Evolutionary conservation across 1,140 invertebrate species (phyloP).

Genomic region (Glossosoma conforme): DNA sequence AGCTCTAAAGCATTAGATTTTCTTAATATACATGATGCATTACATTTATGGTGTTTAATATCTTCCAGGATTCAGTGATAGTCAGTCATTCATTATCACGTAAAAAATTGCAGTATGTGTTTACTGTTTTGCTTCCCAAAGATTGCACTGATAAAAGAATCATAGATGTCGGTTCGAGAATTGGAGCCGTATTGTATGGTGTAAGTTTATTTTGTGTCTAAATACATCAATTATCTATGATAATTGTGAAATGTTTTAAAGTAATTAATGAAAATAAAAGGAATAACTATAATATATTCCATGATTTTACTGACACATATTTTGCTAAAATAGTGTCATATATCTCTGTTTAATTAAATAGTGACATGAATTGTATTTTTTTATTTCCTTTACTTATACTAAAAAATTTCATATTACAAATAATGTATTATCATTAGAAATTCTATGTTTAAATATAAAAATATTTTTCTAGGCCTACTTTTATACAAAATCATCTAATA

Average conservation of each 20-base stretch:
- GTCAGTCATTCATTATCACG: slow-evolving; percentile 66
- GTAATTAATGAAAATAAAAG: too few species aligned
- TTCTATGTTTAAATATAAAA: background rate
- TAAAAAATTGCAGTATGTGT: slow-evolving; percentile 57
- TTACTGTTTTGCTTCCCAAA: slow-evolving; percentile 56
- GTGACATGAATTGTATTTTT: too few species aligned
- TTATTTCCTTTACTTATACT: too few species aligned
- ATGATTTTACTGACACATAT: too few species aligned
- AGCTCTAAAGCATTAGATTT: background rate
- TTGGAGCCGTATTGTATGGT: slow-evolving; percentile 65
- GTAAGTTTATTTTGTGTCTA: slow-evolving; percentile 42
- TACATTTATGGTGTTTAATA: background rate
- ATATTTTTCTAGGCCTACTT: slow-evolving; percentile 58
- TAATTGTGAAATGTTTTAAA: too few species aligned
- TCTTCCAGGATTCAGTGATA: slow-evolving; percentile 50
- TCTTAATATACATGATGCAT: background rate
- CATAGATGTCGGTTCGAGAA: slow-evolving; percentile 65
- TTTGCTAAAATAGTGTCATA: too few species aligned
- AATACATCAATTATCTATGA: background rate
- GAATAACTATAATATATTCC: too few species aligned
- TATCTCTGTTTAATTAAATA: too few species aligned
- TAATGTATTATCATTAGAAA: slow-evolving; percentile 20
- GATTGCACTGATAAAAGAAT: slow-evolving; percentile 55
- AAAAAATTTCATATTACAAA: too few species aligned
- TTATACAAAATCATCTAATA: slow-evolving; percentile 54